Evolutionary conservation across 2,113 vertebrate species (phyloP).

Genomic region (Aix galericulata): DNA sequence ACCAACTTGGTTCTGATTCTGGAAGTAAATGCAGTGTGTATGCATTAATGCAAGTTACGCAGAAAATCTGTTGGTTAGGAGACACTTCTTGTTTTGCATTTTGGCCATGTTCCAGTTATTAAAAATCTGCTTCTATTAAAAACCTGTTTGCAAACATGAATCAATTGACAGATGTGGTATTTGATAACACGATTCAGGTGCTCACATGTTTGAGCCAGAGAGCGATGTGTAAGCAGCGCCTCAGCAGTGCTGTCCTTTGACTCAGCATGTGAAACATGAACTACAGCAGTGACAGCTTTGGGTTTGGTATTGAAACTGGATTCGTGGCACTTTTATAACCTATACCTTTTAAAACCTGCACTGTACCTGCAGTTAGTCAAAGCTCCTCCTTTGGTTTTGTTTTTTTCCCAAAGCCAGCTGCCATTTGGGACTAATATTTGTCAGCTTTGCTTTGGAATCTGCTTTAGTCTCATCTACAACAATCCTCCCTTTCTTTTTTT

Average conservation of each 20-base stretch:
- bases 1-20: background rate
- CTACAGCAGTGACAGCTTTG: background rate
- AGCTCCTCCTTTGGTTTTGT: background rate
- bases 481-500: background rate
- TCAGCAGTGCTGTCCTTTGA: background rate
- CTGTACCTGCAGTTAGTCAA: background rate
- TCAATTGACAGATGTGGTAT: background rate
- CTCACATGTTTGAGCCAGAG: background rate
- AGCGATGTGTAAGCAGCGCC: background rate
- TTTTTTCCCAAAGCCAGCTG: fast-evolving
- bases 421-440: fast-evolving
- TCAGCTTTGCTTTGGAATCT: background rate
- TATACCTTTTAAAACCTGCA: background rate
- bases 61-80: background rate
- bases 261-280: background rate
- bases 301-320: no score
- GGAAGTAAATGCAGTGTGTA: background rate
- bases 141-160: background rate
- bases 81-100: background rate
- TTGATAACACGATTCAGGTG: background rate
- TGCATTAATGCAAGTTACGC: background rate
- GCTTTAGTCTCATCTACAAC: background rate
- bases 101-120: background rate
- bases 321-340: background rate
- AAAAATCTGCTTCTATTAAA: background rate